Conservation (phyloP, 2,888 invertebrate species). For the Chrysolina americana region DNA sequence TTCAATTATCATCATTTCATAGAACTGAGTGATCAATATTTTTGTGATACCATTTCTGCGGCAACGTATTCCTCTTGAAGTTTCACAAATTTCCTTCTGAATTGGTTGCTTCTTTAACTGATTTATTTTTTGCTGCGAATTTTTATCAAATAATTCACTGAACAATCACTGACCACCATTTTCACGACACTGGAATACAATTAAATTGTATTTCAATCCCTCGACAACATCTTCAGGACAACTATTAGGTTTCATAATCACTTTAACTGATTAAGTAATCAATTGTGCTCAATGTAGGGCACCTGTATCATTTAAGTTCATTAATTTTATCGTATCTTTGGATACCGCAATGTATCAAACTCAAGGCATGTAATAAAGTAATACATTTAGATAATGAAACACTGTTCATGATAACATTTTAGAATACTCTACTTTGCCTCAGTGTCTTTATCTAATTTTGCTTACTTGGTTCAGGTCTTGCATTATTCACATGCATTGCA, state of each 20-base stretch:
- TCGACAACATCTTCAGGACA: background rate
- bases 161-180: background rate
- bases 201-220: background rate
- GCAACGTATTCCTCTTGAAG: too few species aligned
- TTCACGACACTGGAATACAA: background rate
- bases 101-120: too few species aligned
- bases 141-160: background rate
- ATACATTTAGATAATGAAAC: background rate
- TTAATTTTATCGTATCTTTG: background rate
- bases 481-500: constrained; percentile 24
- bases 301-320: constrained; percentile 1
- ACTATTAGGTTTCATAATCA: background rate
- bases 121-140: too few species aligned
- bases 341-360: constrained; percentile 1
- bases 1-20: background rate
- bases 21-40: too few species aligned
- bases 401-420: background rate
- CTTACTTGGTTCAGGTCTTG: constrained; percentile 34
- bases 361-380: constrained; percentile 3
- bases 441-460: constrained; percentile 28
- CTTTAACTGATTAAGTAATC: background rate
- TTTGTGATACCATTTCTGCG: too few species aligned
- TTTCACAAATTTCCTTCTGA: too few species aligned
- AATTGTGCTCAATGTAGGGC: constrained; percentile 11
- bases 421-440: constrained; percentile 31